phyloP scores from a whole-genome alignment of 2,888 invertebrate genomes.

The Callosobruchus maculatus region DNA sequence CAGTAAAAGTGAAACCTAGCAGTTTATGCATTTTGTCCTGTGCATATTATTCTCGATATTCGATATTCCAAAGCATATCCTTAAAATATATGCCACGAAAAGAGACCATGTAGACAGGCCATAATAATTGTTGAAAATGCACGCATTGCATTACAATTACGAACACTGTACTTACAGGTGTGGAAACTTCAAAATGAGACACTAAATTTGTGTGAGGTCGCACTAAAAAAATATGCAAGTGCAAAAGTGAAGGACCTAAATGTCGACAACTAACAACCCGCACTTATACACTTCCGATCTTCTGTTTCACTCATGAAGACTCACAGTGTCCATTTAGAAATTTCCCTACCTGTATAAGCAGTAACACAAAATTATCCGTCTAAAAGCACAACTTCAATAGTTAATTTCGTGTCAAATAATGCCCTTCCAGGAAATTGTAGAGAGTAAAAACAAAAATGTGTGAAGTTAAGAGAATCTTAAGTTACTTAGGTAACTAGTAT shows the following conservation, averaged over 20 bases:
- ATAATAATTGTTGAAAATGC: too few species aligned
- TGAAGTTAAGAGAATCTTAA: not conserved
- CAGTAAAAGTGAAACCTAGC: too few species aligned
- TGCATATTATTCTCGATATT: too few species aligned
- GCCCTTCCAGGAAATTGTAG: not conserved
- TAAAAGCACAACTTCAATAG: not conserved
- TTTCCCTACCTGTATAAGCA: not conserved
- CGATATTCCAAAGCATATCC: too few species aligned
- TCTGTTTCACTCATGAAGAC: not conserved
- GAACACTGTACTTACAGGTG: not conserved
- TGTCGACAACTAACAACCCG: too few species aligned
- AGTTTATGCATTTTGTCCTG: too few species aligned
- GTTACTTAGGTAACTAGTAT: not conserved
- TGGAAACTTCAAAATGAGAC: not conserved
- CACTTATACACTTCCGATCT: too few species aligned
- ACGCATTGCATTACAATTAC: not conserved
- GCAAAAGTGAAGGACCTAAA: too few species aligned
- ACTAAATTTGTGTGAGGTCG: not conserved
- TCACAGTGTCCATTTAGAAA: not conserved
- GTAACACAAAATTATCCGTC: not conserved
- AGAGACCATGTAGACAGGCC: too few species aligned
- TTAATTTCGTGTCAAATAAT: not conserved
- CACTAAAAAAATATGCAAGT: not conserved
- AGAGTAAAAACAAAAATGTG: not conserved
- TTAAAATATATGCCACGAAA: too few species aligned